Evolutionary conservation across 2,113 vertebrate genomes (phyloP).

Genomic region (Tylochromis polylepis): DNA sequence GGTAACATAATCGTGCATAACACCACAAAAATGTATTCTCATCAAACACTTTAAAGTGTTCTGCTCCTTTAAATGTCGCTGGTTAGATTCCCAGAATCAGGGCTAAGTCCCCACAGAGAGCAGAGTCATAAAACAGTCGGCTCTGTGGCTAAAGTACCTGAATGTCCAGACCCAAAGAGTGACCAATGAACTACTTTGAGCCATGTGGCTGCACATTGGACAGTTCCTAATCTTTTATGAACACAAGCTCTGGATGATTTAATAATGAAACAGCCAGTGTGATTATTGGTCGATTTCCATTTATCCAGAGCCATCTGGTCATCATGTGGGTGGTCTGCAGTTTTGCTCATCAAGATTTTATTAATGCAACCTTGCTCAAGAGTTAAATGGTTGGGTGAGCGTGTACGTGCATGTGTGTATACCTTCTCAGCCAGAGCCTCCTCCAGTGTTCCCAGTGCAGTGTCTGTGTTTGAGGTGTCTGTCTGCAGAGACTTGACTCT

Average conservation of each 20-base stretch:
- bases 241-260: constrained; percentile 21
- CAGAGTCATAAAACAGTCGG: background rate
- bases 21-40: constrained; percentile 16
- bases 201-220: background rate
- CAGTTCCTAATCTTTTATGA: background rate
- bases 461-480: constrained; percentile 90
- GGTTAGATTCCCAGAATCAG: constrained; percentile 34
- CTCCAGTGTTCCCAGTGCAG: constrained; percentile 88
- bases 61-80: background rate
- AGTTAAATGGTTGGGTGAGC: constrained; percentile 29
- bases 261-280: constrained; percentile 35
- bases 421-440: constrained; percentile 92
- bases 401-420: constrained; percentile 1
- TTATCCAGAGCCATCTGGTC: constrained; percentile 29
- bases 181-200: background rate
- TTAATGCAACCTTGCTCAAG: constrained; percentile 32
- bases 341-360: constrained; percentile 36
- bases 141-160: background rate
- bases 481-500: constrained; percentile 90
- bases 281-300: constrained; percentile 49
- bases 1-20: constrained; percentile 25
- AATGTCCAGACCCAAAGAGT: background rate
- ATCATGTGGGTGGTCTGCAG: constrained; percentile 35
- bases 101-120: background rate
- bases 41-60: constrained; percentile 15